Evolutionary conservation across 2,113 vertebrate genomes (phyloP), one percentile per base, ranked within the genome.

Genomic region (Columba livia): DNA sequence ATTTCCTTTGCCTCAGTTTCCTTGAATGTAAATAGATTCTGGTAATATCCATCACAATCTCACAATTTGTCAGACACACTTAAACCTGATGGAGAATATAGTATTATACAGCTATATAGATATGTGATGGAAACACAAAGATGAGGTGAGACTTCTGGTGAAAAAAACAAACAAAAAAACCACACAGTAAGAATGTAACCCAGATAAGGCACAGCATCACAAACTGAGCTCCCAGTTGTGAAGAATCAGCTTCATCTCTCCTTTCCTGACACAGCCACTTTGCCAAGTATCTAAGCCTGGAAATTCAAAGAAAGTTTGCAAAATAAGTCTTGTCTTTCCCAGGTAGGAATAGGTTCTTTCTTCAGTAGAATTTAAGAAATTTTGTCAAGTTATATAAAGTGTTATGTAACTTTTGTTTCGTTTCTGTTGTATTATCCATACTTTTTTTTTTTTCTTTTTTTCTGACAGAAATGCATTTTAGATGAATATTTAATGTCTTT

Each of bases 401-500:
- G 11, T 93, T 94, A 53, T 5, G 10, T 71, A 93, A 93, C 29
- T n/a, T 48, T 25, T 0, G 0, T 60, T 93, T 82, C 1, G 73
- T 91, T 94, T 85, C 75, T 83, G 40, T 82, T 90, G 5, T 70
- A 51, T 64, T 91, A 32, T 29, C 7, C 6, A 0, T 38, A 40
- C 48, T 54, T 47, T 47, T 47, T 47, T 47, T 44, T 44, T 44
- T 44, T 48, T 36, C 71, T n/a, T n/a, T n/a, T 58, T 82, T 78
- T 6, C 20, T 80, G 67, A 44, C 34, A 80, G 23, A 77, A 71
- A 48, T 88, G 36, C 44, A 25, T 73, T 95, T 88, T 74, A 80
- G 51, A 77, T 93, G 19, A 90, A 94, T 90, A 64, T 88, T 94
- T 89, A 86, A 95, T 90, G 51, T 1, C 17, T 12, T 70, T 36